phyloP scores from a whole-genome alignment of 2,888 invertebrate genomes.

The Nemurella pictetii region DNA sequence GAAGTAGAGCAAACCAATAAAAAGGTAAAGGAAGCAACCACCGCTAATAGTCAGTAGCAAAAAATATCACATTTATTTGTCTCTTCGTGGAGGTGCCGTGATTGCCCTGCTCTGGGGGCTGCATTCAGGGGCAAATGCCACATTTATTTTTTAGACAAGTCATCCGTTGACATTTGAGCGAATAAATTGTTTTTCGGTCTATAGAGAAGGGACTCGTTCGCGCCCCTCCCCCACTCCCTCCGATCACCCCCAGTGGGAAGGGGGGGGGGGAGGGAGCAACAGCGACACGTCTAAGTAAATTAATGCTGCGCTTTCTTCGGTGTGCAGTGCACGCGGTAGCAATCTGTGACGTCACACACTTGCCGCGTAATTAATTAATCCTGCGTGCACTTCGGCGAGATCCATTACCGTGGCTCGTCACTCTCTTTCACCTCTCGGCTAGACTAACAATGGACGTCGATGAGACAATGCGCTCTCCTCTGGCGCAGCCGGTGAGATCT shows the following conservation, averaged over 20 bases:
- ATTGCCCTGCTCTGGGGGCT: background rate
- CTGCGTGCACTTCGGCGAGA: background rate
- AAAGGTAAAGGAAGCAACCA: no score
- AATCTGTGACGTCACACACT: background rate
- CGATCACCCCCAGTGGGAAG: no score
- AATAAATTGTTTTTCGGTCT: no score
- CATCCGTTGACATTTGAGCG: no score
- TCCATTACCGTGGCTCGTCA: slow-evolving; percentile 25
- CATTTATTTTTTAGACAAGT: no score
- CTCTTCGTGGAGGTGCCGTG: background rate
- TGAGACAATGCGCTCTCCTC: slow-evolving; percentile 20
- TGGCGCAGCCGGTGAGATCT: background rate
- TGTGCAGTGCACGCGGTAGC: background rate
- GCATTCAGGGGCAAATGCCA: background rate
- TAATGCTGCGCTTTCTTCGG: slow-evolving; percentile 6
- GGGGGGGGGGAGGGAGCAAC: no score
- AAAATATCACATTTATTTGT: no score
- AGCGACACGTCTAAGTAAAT: slow-evolving; percentile 4
- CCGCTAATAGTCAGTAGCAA: no score
- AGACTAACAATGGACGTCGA: background rate
- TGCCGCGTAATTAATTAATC: slow-evolving; percentile 25
- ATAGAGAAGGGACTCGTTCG: no score
- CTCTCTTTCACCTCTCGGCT: slow-evolving; percentile 10
- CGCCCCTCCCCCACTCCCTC: no score
- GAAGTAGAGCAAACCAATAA: no score